A percentile compares a stretch with the other conserved stretches of the same genome.
Evolutionary conservation across 2,888 invertebrate genomes (phyloP).

Genomic region (Parnassius glacialis): DNA sequence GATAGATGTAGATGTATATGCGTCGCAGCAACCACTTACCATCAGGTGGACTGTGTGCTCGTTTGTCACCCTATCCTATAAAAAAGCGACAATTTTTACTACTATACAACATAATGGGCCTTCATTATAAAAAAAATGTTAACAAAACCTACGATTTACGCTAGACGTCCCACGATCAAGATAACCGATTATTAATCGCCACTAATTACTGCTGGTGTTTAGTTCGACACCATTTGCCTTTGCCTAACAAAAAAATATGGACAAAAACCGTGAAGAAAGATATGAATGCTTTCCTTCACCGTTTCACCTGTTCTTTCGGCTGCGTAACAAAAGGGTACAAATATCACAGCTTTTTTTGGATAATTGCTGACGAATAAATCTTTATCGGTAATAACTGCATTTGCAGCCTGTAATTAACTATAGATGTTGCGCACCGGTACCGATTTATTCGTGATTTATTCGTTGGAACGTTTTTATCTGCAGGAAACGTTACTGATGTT

Average conservation of each 20-base stretch:
- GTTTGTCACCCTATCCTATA: no score
- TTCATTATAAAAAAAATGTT: constrained; percentile 26
- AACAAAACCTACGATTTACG: constrained; percentile 56
- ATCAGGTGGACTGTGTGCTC: no score
- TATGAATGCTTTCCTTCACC: constrained; percentile 55
- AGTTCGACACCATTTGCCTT: constrained; percentile 76
- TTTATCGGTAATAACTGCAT: constrained; percentile 73
- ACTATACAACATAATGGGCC: constrained; percentile 9
- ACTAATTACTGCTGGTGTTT: constrained; percentile 81
- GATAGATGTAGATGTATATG: no score
- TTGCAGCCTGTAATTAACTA: constrained; percentile 63
- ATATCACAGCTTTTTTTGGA: constrained; percentile 75
- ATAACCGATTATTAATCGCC: constrained; percentile 79
- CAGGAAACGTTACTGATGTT: constrained; percentile 20
- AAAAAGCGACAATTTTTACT: no score
- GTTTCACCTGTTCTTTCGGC: constrained; percentile 77
- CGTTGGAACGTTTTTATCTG: constrained; percentile 28
- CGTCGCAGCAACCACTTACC: no score
- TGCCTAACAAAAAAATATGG: constrained; percentile 44
- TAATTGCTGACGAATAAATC: constrained; percentile 73
- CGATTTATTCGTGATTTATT: constrained; percentile 63
- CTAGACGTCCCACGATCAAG: constrained; percentile 68
- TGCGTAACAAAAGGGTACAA: constrained; percentile 77
- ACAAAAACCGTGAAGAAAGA: constrained; percentile 77
- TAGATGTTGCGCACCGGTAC: constrained; percentile 56